Conservation (phyloP, 2,888 invertebrate genomes). For the Cataglyphis albicans region DNA sequence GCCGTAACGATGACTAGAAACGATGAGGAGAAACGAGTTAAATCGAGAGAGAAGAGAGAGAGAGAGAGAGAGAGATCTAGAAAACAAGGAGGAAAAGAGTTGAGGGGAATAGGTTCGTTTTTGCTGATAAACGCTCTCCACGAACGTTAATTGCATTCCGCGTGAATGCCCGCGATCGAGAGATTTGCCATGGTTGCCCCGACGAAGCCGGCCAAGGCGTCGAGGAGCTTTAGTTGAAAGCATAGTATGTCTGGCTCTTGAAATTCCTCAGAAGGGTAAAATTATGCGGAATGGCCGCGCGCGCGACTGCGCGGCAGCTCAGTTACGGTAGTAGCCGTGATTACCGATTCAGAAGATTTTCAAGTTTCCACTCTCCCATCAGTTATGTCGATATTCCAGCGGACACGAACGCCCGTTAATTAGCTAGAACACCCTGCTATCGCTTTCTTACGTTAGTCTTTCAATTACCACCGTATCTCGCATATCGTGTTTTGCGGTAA, state of each 20-base stretch:
- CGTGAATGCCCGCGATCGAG: constrained; percentile 77
- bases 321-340: constrained; percentile 55
- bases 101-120: constrained; percentile 61
- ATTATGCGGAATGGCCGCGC: constrained; percentile 64
- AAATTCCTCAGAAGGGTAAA: constrained; percentile 69
- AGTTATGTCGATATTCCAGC: constrained; percentile 50
- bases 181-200: constrained; percentile 75
- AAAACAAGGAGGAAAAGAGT: constrained; percentile 39
- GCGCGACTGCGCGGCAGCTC: constrained; percentile 45
- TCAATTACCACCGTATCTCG: constrained; percentile 66
- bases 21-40: constrained; percentile 47
- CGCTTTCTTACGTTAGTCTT: constrained; percentile 63
- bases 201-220: constrained; percentile 37
- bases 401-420: constrained; percentile 66
- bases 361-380: constrained; percentile 46
- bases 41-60: constrained; percentile 10
- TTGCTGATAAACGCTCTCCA: constrained; percentile 68
- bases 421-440: constrained; percentile 64
- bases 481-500: constrained; percentile 59
- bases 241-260: constrained; percentile 56
- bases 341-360: constrained; percentile 58
- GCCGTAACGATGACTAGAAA: constrained; percentile 59
- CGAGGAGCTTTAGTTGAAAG: constrained; percentile 60
- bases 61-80: constrained; percentile 10
- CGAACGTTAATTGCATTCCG: constrained; percentile 82